Base-by-base conservation (phyloP, 2,113 vertebrate species). In the Trematomus loennbergii region DNA sequence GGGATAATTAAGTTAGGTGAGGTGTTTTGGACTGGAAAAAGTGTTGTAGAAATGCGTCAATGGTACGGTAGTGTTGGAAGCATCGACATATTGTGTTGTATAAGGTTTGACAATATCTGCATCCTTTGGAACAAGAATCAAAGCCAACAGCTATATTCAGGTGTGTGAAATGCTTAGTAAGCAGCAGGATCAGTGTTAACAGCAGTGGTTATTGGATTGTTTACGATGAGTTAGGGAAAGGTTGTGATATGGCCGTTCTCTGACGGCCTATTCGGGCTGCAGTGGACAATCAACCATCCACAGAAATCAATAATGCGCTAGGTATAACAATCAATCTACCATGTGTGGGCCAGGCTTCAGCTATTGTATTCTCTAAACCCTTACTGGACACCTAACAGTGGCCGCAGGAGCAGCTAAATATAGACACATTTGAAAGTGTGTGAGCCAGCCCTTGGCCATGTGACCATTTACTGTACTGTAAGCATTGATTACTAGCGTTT, bases 261-360 rank as follows among this genome's bases (percentile, higher is more conserved):
- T 58, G 22, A 29, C 20, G 12, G 29, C 10, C 45, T 72, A 22
- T 69, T 71, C 29, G 17, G 52, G 20, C 57, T 54, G 66, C 61
- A 71, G 52, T 67, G 25, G 22, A 25, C 18, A 80, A 85, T 77
- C 61, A 74, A 63, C 57, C 55, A 25, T 68, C 46, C 16, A 12
- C 36, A 77, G 64, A 54, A 60, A 85, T 89, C 79, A 70, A 71
- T 82, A 66, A 65, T 45, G 33, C 40, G 65, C 67, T 45, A 36
- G 53, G 53, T 68, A 66, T 54, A 78, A 78, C 66, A 75, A 86
- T 90, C 78, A 79, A 52, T 83, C 25, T 52, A 20, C 62, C 46
- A n/a, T 69, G 66, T 71, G 71, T 69, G 43, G 67, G 59, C 59
- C 73, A 58, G 59, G 48, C 46, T 33, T 36, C 58, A 82, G 52